Conservation (phyloP, 2,888 invertebrate genomes). For the Phaedon cochleariae region DNA sequence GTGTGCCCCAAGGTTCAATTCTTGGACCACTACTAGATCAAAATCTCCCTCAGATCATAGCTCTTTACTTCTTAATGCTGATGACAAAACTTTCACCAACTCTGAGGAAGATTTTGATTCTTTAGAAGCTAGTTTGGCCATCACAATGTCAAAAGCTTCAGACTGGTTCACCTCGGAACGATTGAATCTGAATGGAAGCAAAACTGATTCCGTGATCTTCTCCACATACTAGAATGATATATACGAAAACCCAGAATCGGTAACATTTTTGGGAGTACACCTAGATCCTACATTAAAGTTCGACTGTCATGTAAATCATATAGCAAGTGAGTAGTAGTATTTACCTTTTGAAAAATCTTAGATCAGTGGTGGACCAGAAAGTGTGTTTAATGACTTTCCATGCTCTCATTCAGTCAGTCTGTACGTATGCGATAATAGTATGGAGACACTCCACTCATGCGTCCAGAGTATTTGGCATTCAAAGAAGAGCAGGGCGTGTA, state of each 20-base stretch:
- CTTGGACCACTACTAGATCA: background rate
- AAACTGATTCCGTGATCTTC: constrained; percentile 3
- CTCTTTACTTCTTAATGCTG: background rate
- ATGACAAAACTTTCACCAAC: background rate
- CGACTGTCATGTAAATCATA: too few species aligned
- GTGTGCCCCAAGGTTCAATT: constrained; percentile 1
- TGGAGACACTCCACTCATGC: background rate
- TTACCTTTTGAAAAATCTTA: too few species aligned
- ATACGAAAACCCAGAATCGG: background rate
- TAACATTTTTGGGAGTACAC: constrained; percentile 7
- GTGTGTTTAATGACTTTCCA: too few species aligned
- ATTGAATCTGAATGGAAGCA: constrained; percentile 8
- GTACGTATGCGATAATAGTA: constrained; percentile 7
- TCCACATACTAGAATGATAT: constrained; percentile 5
- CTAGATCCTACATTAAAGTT: background rate
- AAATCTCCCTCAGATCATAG: background rate
- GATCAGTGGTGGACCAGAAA: too few species aligned
- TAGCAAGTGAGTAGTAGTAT: too few species aligned
- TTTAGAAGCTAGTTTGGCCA: background rate
- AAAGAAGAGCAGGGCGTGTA: too few species aligned
- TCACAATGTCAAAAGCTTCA: background rate
- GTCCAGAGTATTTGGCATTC: too few species aligned
- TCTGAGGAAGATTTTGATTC: background rate
- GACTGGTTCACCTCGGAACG: background rate
- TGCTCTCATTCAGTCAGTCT: background rate